These are phyloP conservation scores for Platanista minor DNA, from an alignment of 2,113 vertebrate genomes.

Conservation along the genomic window DNA sequence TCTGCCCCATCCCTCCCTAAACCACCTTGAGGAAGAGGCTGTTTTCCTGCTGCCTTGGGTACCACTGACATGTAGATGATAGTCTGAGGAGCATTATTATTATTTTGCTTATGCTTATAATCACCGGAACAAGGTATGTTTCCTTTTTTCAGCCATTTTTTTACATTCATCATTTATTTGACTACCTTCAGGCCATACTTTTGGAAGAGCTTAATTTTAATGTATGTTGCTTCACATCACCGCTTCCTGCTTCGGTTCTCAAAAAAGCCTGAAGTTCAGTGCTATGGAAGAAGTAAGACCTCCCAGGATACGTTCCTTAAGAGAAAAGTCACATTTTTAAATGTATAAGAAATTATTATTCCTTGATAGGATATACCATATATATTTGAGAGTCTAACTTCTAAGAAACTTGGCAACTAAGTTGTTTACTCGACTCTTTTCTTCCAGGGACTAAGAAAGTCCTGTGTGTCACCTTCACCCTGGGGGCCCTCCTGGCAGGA, in stretches of 20 bases:
- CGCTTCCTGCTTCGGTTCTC: background rate
- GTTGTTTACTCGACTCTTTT: background rate
- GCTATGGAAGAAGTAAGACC: background rate
- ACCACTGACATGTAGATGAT: too few relatives aligned
- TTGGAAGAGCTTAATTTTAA: background rate
- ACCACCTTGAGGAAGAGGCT: background rate
- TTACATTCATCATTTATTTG: background rate
- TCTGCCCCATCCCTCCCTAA: rapidly evolving
- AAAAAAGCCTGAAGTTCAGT: background rate
- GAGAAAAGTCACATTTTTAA: background rate
- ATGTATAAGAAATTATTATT: background rate
- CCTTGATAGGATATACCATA: background rate
- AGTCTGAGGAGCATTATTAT: background rate
- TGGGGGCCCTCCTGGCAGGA: slow-evolving; percentile 43
- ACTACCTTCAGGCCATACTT: background rate
- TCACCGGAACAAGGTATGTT: background rate
- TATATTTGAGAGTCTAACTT: background rate
- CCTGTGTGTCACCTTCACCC: slow-evolving; percentile 27
- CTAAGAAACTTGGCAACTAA: rapidly evolving
- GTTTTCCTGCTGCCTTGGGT: background rate
- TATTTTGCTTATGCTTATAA: background rate
- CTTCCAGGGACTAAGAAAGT: slow-evolving; percentile 72
- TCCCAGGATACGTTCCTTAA: rapidly evolving
- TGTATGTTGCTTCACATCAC: background rate
- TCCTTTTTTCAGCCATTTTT: background rate